Evolutionary conservation across 1,140 invertebrate genomes (phyloP), one percentile per base, ranked within the genome.

Genomic region (Lucilia cuprina): DNA sequence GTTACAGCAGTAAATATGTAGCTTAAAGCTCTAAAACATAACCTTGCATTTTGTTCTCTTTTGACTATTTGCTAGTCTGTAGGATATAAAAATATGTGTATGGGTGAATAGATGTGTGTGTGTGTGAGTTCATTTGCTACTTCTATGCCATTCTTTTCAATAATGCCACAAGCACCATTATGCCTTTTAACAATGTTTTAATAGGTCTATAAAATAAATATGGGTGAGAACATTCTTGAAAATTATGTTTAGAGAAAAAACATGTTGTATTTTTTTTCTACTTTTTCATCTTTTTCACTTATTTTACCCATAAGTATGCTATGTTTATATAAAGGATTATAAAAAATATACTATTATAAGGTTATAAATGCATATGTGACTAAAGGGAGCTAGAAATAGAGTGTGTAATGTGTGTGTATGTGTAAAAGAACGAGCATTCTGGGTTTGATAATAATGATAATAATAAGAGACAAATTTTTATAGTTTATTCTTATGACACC

Each of bases 131-230:
- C 21, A 75, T 30, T 75, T 75, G 82, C 70, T 10, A 78, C 41
- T 34, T 19, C 70, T 78, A 41, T 65, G 82, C 80, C 82, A 80
- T 80, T 85, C 82, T 85, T 85, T 82, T 83, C 84, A 83, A 83
- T 82, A 49, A 85, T 85, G 75, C 70, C 17, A n/a, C 55, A 34
- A 55, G 78, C 70, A 60, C 55, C 55, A 60, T 60, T 60, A 60
- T 17, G 14, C n/a, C 55, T 60, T 60, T 60, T 60, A 60, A 60
- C 55, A 60, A 60, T 60, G 55, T 60, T 60, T 60, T 60, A 60
- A 60, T 60, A 17, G 55, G 14, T 60, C 55, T 60, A 14, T 60
- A 60, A 60, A 60, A 60, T 60, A 60, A 60, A 60, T 60, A 60
- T 60, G 55, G 14, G 14, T 60, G 55, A 60, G 55, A 17, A 60